Conservation (phyloP, 2,113 vertebrate species). For the Paramisgurnus dabryanus region DNA sequence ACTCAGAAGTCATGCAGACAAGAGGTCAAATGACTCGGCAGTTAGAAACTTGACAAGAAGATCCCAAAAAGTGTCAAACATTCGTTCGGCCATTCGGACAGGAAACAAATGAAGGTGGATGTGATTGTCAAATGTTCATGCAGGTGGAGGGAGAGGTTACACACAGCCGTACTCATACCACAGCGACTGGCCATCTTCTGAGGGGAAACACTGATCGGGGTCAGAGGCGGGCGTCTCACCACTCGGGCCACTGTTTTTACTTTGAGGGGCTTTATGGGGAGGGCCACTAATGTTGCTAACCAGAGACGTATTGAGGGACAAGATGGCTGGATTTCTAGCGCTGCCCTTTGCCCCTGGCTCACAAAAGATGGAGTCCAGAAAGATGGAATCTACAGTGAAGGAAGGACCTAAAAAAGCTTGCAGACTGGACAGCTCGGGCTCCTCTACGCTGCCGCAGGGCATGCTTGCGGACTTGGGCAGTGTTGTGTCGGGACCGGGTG, state of each 20-base stretch:
- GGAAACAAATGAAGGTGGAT: not conserved
- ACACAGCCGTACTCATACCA: constrained; percentile 99
- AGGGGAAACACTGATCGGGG: constrained; percentile 71
- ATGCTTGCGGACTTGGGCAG: constrained; percentile 75
- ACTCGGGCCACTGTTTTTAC: constrained; percentile 55
- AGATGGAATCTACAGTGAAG: constrained; percentile 72
- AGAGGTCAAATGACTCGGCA: too few species aligned
- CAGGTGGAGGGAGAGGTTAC: constrained; percentile 66
- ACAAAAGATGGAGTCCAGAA: constrained; percentile 74
- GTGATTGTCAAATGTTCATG: constrained; percentile 38
- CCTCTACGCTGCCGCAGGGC: constrained; percentile 68
- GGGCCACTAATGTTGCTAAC: constrained; percentile 93
- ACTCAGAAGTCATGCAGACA: constrained; percentile 45
- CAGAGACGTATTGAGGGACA: constrained; percentile 90
- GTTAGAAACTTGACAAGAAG: not conserved
- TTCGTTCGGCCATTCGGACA: not conserved
- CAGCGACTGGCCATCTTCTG: constrained; percentile 90
- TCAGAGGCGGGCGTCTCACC: constrained; percentile 64
- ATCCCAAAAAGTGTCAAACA: not conserved
- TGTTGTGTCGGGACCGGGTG: constrained; percentile 46
- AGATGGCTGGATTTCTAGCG: constrained; percentile 79
- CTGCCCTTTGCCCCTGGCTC: constrained; percentile 61
- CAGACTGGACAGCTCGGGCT: constrained; percentile 76
- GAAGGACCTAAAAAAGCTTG: constrained; percentile 76
- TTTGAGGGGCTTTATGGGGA: constrained; percentile 65